Evolutionary conservation across 1,140 invertebrate genomes (phyloP), one percentile per base, ranked within the genome.

Genomic region (Zaprionus capensis): DNA sequence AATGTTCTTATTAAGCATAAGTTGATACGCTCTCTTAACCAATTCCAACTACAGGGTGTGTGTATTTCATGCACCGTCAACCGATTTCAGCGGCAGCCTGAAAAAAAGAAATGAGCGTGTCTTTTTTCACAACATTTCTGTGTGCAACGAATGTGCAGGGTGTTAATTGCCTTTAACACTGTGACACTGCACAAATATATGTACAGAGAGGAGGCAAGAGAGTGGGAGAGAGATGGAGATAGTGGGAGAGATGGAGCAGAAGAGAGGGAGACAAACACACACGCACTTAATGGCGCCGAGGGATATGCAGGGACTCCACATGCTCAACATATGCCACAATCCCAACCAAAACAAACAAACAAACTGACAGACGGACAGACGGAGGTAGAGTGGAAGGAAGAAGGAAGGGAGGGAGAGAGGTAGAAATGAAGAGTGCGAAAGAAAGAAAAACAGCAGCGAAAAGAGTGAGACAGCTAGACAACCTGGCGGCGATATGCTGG

Each of bases 111-210:
- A 80, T 72, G 67, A 69, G 76, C 57, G n/a, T n/a, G 41, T 67
- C 15, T 59, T 51, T 36, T 38, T 57, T 44, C 3, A 34, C 53
- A 31, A 56, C 24, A 56, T 67, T 36, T 57, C 9, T 57, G 64
- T 67, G 65, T 41, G 46, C 56, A 58, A 31, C 28, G 55, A 28
- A 34, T 36, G 38, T 51, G 56, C 57, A 64, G 81, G 73, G 81
- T 83, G 81, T 83, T 83, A 83, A 83, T 83, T 83, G 81, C 81
- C 81, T 84, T 83, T 83, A 84, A 83, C 81, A 78, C 81, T 77
- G 81, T 83, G 81, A 84, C 81, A 80, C 81, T 80, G 76, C 81
- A 76, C 76, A 83, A 76, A 83, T 59, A 59, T 69, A 51, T 14
- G 38, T 5, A 67, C 28, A 49, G n/a, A 71, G 26, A n/a, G 9